Evolutionary conservation across 2,797 vertebrate species (phyloP).

Genomic region (Acanthurus tractus): DNA sequence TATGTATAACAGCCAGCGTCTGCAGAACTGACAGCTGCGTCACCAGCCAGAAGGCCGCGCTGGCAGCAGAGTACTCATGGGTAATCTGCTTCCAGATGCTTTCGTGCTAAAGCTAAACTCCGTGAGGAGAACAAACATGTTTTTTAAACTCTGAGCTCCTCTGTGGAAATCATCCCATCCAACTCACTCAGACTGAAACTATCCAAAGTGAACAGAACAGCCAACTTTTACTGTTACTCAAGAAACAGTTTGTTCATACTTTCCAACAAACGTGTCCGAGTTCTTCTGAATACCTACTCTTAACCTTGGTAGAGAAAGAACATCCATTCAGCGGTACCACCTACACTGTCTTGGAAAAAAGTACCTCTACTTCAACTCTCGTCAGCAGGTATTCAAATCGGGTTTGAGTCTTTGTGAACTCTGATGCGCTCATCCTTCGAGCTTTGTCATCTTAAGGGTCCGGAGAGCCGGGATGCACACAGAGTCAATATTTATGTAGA

Average conservation of each 20-base stretch:
- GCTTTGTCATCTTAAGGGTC: slow-evolving; percentile 39
- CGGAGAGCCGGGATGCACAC: slow-evolving; percentile 34
- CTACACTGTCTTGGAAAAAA: slow-evolving; percentile 1
- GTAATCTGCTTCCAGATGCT: slow-evolving; percentile 51
- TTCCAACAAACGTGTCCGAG: neutral
- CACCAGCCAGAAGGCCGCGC: slow-evolving; percentile 3
- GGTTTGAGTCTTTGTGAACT: slow-evolving; percentile 18
- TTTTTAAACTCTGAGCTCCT: slow-evolving; percentile 17
- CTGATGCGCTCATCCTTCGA: slow-evolving; percentile 2
- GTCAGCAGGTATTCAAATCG: slow-evolving; percentile 23
- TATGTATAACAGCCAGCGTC: slow-evolving; percentile 33
- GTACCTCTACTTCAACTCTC: slow-evolving; percentile 16
- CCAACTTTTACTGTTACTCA: neutral
- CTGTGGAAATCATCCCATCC: neutral
- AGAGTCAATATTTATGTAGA: slow-evolving; percentile 72
- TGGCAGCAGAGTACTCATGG: slow-evolving; percentile 13
- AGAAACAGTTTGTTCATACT: neutral
- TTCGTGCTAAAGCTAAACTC: slow-evolving; percentile 26
- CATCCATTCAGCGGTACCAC: neutral
- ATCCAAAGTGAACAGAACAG: neutral
- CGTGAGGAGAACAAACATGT: neutral
- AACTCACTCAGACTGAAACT: neutral
- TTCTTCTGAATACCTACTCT: slow-evolving; percentile 11
- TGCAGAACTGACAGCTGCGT: slow-evolving; percentile 13
- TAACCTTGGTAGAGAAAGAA: slow-evolving; percentile 28